Evolutionary conservation across 1,140 invertebrate genomes (phyloP).

Genomic region (Drosophila rufa): DNA sequence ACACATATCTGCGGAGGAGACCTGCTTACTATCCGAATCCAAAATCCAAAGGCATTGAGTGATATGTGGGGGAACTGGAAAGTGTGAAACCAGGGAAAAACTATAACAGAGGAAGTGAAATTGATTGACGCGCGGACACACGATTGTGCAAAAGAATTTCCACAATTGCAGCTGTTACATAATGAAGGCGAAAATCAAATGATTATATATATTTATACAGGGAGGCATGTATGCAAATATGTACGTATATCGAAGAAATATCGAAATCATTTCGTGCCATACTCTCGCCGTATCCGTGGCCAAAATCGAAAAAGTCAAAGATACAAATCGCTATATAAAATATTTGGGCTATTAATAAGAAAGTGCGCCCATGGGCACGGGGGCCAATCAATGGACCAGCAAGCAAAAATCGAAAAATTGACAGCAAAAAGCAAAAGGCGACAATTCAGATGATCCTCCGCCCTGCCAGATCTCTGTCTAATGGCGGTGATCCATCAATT

Average conservation of each 20-base stretch:
- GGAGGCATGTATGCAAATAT: background rate
- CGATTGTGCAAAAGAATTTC: conserved; percentile 68
- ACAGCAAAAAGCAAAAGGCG: conserved; percentile 30
- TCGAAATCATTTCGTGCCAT: conserved; percentile 63
- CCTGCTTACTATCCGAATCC: conserved; percentile 70
- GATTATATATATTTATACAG: conserved; percentile 17
- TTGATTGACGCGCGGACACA: conserved; percentile 65
- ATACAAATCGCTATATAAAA: conserved; percentile 80
- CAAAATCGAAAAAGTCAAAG: conserved; percentile 77
- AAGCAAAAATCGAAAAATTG: conserved; percentile 40
- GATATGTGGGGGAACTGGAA: conserved; percentile 59
- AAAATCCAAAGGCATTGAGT: conserved; percentile 59
- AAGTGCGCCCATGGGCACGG: conserved; percentile 57
- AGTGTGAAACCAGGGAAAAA: conserved; percentile 64
- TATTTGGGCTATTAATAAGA: conserved; percentile 80
- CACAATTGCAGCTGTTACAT: conserved; percentile 69
- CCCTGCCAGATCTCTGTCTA: background rate
- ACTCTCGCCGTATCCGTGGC: conserved; percentile 60
- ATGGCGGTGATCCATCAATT: conserved; percentile 36
- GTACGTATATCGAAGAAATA: conserved; percentile 27
- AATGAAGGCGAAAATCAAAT: conserved; percentile 53
- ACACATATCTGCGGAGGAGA: conserved; percentile 8
- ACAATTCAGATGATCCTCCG: conserved; percentile 30
- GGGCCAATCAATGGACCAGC: conserved; percentile 68
- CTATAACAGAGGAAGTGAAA: conserved; percentile 65